phyloP scores from a whole-genome alignment of 2,797 vertebrate species.

The Cyclura pinguis region DNA sequence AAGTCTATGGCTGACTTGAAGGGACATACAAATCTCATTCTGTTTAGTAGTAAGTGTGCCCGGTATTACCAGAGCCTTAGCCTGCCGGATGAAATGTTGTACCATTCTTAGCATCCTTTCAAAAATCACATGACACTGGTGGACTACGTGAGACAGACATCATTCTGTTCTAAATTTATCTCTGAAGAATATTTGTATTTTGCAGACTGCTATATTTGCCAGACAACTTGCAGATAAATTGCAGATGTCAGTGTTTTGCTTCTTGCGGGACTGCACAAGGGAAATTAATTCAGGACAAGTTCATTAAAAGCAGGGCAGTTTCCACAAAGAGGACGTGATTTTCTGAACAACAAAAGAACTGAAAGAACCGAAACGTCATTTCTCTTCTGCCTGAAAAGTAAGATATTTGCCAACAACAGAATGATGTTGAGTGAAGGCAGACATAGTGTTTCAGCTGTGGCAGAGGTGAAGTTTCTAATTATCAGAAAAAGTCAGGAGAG shows the following conservation, averaged over 20 bases:
- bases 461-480: neutral
- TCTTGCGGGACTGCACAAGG: neutral
- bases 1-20: no score
- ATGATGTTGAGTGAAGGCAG: neutral
- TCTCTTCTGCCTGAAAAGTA: neutral
- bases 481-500: neutral
- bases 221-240: neutral
- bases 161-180: conserved; percentile 1
- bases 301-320: neutral
- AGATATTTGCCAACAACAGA: neutral
- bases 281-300: neutral
- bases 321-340: neutral
- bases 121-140: neutral
- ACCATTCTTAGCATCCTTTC: neutral
- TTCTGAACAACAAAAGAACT: neutral
- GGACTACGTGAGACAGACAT: neutral
- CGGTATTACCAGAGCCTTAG: no score
- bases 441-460: neutral
- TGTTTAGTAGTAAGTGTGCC: neutral
- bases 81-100: neutral
- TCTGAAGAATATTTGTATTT: neutral
- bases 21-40: no score
- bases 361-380: neutral
- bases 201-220: neutral
- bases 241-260: neutral